Evolutionary conservation across 2,113 vertebrate species (phyloP), one percentile per base, ranked within the genome.

Genomic region (Brachypodius melanocephalos): DNA sequence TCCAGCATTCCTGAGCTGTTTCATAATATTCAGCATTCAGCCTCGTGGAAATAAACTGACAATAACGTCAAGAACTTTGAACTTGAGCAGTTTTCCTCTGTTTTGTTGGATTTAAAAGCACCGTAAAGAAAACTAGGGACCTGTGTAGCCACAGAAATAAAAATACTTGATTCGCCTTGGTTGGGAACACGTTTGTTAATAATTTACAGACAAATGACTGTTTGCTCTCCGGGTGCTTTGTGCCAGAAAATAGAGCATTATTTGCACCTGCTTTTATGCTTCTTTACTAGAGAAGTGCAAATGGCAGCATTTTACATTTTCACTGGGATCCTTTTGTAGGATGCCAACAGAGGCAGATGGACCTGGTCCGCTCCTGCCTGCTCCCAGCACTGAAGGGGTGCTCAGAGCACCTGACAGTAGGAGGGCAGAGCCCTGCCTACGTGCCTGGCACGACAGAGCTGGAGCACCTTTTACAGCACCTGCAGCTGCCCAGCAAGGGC

Each of bases 1-100:
- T 80, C 76, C 75, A 92, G 76, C 83, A 89, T 93, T 94, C 92
- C 81, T 90, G 89, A 92, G 74, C 84, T 71, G 58, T 85, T 91
- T 89, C 89, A 87, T 83, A 87, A 89, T 73, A 85, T 40, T 88
- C 55, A 36, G 26, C 0, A 0, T 55, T 88, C 34, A 51, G 28
- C 38, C 95, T 85, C 54, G n/a, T 88, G 91, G 90, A 85, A 95
- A 89, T 90, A 79, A 69, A 75, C 9, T n/a, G 62, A 90, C 67
- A 61, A 49, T 59, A 75, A 45, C 32, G 16, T 52, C 57, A 77
- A 73, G 83, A 85, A 95, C 88, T 63, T 80, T n/a, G 49, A 84
- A 87, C 52, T 66, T 77, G 74, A 91, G 54, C 34, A 75, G 51
- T 79, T 88, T 89, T 66, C 69, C 58, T 61, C 48, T 55, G 45